A percentile compares a stretch with the other conserved stretches of the same genome.
These are phyloP conservation scores for Meriones psammophilus DNA, from an alignment of 2,797 vertebrate genomes.

Conservation along the genomic window DNA sequence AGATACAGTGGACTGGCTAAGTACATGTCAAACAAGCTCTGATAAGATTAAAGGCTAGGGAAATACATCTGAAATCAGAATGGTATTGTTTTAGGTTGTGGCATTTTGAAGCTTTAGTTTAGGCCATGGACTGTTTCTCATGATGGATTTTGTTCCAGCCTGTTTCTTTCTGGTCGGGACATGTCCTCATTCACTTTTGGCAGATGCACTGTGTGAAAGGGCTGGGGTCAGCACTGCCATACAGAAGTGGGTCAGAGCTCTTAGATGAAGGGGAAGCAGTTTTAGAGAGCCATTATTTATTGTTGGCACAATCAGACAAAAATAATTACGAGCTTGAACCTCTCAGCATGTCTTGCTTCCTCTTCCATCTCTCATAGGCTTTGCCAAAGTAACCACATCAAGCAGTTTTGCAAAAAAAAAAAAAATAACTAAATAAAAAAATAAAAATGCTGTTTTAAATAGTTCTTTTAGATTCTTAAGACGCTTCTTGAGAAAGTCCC, in stretches of 20 bases:
- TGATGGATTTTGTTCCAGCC: slow-evolving; percentile 54
- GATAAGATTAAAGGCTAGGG: slow-evolving; percentile 69
- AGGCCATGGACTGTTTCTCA: slow-evolving; percentile 63
- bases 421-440: slow-evolving; percentile 49
- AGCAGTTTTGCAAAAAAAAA: slow-evolving; percentile 71
- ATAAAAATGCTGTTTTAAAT: slow-evolving; percentile 66
- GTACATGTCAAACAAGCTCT: slow-evolving; percentile 67
- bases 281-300: slow-evolving; percentile 79
- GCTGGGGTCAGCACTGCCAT: slow-evolving; percentile 64
- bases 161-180: slow-evolving; percentile 61
- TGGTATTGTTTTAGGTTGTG: slow-evolving; percentile 62
- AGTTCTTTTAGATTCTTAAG: slow-evolving; percentile 70
- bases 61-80: slow-evolving; percentile 69
- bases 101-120: slow-evolving; percentile 72
- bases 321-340: slow-evolving; percentile 71
- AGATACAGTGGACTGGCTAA: slow-evolving; percentile 55
- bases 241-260: slow-evolving; percentile 69
- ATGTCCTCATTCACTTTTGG: slow-evolving; percentile 69
- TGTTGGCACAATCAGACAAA: slow-evolving; percentile 71
- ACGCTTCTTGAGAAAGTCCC: slow-evolving; percentile 65
- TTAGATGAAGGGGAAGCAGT: slow-evolving; percentile 76
- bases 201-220: slow-evolving; percentile 82
- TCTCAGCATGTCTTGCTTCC: slow-evolving; percentile 70
- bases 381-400: slow-evolving; percentile 83
- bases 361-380: slow-evolving; percentile 72